These are phyloP conservation scores for Mythimna ferrago DNA, from an alignment of 2,888 invertebrate genomes.

Conservation along the genomic window DNA sequence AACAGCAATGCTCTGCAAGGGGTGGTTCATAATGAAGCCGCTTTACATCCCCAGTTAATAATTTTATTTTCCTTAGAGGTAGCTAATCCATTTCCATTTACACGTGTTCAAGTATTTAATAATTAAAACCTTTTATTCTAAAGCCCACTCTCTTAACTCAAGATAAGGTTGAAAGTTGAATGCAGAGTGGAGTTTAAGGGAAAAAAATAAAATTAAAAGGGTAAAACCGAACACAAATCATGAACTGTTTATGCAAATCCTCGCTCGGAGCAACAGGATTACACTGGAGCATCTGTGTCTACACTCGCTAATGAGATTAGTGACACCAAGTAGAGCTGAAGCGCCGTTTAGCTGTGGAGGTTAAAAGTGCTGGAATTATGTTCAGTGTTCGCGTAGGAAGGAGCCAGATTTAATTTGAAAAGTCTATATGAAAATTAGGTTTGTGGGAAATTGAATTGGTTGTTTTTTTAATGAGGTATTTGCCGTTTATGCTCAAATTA, in stretches of 20 bases:
- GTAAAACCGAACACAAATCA: constrained; percentile 75
- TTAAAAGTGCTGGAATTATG: constrained; percentile 65
- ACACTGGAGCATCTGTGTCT: constrained; percentile 82
- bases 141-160: constrained; percentile 4
- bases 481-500: too few relatives aligned
- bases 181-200: constrained; percentile 12
- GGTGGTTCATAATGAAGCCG: constrained; percentile 59
- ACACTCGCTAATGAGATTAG: constrained; percentile 84
- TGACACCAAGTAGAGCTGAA: constrained; percentile 74
- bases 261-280: constrained; percentile 76
- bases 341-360: constrained; percentile 66
- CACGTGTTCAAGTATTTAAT: constrained; percentile 61
- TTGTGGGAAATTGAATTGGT: neutral
- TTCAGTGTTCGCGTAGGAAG: constrained; percentile 39
- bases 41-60: constrained; percentile 61
- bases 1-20: constrained; percentile 42
- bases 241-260: constrained; percentile 82
- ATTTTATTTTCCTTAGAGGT: constrained; percentile 65
- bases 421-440: neutral
- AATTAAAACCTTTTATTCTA: constrained; percentile 11
- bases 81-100: constrained; percentile 66
- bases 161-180: constrained; percentile 48
- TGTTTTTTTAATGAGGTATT: too few relatives aligned
- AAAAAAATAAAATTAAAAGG: constrained; percentile 65
- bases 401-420: neutral